Evolutionary conservation across 2,113 vertebrate genomes (phyloP).

Genomic region (Martes martes): DNA sequence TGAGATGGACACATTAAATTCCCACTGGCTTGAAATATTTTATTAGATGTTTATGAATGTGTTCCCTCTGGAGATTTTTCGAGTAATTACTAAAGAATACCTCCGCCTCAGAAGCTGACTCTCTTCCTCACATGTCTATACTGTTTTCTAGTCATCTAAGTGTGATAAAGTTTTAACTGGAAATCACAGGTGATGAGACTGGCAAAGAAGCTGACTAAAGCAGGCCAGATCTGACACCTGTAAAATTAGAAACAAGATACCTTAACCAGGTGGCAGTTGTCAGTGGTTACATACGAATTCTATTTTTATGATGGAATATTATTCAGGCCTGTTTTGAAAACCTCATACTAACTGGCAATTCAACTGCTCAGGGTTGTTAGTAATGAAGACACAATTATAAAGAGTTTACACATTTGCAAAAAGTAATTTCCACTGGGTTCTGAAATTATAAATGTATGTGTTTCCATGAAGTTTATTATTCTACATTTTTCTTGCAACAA

Average conservation of each 20-base stretch:
- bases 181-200: background rate
- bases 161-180: slow-evolving; percentile 9
- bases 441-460: background rate
- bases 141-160: background rate
- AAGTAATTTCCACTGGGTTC: background rate
- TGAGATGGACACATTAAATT: background rate
- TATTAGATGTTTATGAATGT: background rate
- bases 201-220: background rate
- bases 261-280: background rate
- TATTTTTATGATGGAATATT: background rate
- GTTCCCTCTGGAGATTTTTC: background rate
- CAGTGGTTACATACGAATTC: background rate
- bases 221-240: background rate
- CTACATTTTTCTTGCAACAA: background rate
- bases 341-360: background rate
- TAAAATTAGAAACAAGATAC: background rate
- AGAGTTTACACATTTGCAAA: background rate
- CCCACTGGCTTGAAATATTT: background rate
- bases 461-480: background rate
- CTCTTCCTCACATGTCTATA: background rate
- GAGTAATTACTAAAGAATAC: background rate
- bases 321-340: background rate
- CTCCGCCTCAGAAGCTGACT: background rate
- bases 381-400: background rate
- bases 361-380: background rate